Evolutionary conservation across 2,797 vertebrate species (phyloP).

Genomic region (Megalops cyprinoides): DNA sequence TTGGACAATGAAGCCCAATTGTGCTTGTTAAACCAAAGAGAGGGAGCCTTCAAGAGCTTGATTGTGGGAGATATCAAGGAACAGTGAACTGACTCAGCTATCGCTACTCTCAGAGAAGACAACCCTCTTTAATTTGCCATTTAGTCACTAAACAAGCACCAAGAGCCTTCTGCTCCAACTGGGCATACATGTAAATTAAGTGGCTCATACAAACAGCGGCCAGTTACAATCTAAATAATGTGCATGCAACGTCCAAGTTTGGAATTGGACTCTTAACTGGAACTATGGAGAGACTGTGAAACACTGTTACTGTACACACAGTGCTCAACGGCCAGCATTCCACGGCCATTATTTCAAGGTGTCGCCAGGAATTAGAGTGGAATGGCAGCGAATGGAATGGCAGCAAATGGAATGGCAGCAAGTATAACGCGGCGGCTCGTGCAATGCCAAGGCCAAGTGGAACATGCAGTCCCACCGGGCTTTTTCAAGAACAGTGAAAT

Average conservation of each 20-base stretch:
- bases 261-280: not conserved
- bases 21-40: not conserved
- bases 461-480: not conserved
- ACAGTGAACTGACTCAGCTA: not conserved
- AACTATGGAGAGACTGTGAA: too few species aligned
- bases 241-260: not conserved
- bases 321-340: not conserved
- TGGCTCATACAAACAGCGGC: not conserved
- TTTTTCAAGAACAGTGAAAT: not conserved
- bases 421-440: not conserved
- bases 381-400: not conserved
- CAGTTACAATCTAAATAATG: not conserved
- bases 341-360: not conserved
- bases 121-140: not conserved
- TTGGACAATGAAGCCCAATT: not conserved
- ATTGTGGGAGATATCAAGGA: not conserved
- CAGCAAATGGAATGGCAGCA: too few species aligned
- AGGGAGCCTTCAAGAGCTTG: not conserved
- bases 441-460: not conserved
- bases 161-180: not conserved
- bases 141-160: slow-evolving; percentile 1
- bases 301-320: not conserved
- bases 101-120: not conserved
- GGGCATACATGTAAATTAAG: not conserved
- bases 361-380: not conserved